These are phyloP conservation scores for Formicarius rufipectus DNA, from an alignment of 2,113 vertebrate genomes.

Conservation along the genomic window DNA sequence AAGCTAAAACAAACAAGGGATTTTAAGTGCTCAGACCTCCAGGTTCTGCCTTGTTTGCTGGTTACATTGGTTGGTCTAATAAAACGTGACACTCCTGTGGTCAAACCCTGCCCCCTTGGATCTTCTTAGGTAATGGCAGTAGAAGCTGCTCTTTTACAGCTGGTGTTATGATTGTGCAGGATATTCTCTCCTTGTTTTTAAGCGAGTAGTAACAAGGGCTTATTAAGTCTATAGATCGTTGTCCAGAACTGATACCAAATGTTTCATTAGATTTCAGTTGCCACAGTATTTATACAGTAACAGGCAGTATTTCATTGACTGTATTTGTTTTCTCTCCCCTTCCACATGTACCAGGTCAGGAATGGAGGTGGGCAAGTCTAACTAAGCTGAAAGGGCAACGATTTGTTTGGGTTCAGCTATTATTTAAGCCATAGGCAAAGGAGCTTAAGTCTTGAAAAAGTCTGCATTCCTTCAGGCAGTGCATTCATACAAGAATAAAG, in stretches of 20 bases:
- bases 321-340: background rate
- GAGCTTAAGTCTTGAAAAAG: background rate
- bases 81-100: background rate
- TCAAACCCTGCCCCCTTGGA: background rate
- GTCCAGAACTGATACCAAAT: background rate
- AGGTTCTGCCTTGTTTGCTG: background rate
- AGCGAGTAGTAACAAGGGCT: background rate
- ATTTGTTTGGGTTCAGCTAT: background rate
- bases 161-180: background rate
- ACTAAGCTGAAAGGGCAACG: accelerated
- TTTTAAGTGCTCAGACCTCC: background rate
- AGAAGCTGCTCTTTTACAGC: background rate
- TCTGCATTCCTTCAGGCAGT: background rate
- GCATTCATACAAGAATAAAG: background rate
- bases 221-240: background rate
- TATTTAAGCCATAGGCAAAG: background rate
- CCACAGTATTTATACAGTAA: background rate
- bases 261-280: background rate
- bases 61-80: background rate
- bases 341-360: accelerated
- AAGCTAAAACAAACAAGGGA: background rate
- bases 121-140: background rate
- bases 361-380: background rate
- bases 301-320: background rate
- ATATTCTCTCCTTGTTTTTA: background rate